Base-by-base conservation (phyloP, 2,888 invertebrate genomes). In the Caenorhabditis sp. region DNA sequence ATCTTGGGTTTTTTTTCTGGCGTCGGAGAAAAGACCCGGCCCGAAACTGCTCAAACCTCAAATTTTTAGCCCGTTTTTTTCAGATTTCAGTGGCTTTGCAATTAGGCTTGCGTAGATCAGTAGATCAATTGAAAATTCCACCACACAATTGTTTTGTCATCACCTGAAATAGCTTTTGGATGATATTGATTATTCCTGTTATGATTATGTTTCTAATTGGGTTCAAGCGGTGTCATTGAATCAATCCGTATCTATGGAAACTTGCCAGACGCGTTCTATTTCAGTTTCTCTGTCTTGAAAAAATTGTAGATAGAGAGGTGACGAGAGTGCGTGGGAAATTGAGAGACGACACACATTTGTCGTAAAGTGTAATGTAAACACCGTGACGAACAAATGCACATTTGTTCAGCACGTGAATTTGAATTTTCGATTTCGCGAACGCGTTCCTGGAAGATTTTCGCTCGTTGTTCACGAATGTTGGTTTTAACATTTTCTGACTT, bases 391-490 rank as follows among this genome's bases (percentile, higher is more conserved):
- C 8, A 55, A 55, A 27, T 55, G 55, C 55, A 55, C 26, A 55
- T 3, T 6, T 21, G 10, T 26, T n/a, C 26, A 24, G 55, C 55
- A 55, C 55, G 55, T 55, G 55, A 55, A 55, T 55, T 55, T 55
- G 27, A 55, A 55, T 21, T 55, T 55, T 51, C 51, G 51, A 51
- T 51, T 51, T 51, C 21, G 4, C 23, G 23, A 5, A 12, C 14
- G 19, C 23, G 43, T 17, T 43, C 14, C 43, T 50, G n/a, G 50
- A 50, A 14, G 14, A 23, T 51, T 51, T 51, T 51, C 51, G 51
- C n/a, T 43, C 5, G 43, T 14, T 43, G 6, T n/a, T n/a, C n/a
- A n/a, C n/a, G n/a, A n/a, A n/a, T n/a, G n/a, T n/a, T n/a, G n/a
- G n/a, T n/a, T n/a, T n/a, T n/a, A n/a, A n/a, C n/a, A n/a, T n/a